Percentiles rank a stretch among this genome's conserved stretches.
These are phyloP conservation scores for Abscondita cerata DNA, from an alignment of 2,888 invertebrate genomes.

Conservation along the genomic window DNA sequence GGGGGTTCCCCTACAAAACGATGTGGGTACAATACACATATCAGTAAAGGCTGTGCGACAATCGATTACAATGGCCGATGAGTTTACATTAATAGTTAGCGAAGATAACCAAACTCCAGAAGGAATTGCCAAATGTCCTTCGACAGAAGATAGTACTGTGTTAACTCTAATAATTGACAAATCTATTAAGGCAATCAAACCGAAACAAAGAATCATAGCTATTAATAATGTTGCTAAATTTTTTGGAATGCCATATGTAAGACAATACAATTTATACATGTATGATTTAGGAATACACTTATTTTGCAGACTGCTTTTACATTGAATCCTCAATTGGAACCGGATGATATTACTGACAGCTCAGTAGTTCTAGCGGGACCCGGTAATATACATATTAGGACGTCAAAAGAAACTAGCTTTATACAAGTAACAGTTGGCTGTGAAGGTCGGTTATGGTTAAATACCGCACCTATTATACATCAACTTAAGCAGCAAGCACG, in stretches of 20 bases:
- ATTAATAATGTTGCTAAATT: slow-evolving; percentile 76
- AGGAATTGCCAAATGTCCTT: slow-evolving; percentile 46
- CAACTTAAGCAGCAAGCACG: slow-evolving; percentile 72
- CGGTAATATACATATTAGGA: slow-evolving; percentile 60
- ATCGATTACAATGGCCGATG: slow-evolving; percentile 64
- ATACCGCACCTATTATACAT: slow-evolving; percentile 70
- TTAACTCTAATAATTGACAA: slow-evolving; percentile 74
- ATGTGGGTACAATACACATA: slow-evolving; percentile 72
- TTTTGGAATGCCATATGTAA: slow-evolving; percentile 72
- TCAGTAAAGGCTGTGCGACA: slow-evolving; percentile 63
- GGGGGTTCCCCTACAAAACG: slow-evolving; percentile 74
- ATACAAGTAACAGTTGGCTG: slow-evolving; percentile 76
- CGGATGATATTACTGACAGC: slow-evolving; percentile 58
- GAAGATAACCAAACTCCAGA: slow-evolving; percentile 45
- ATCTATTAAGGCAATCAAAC: slow-evolving; percentile 67
- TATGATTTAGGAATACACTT: too few species aligned
- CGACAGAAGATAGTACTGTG: slow-evolving; percentile 57
- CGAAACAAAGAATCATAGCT: slow-evolving; percentile 70
- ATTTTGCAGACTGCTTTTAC: slow-evolving; percentile 62
- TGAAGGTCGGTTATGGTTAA: slow-evolving; percentile 72
- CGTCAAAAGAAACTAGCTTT: slow-evolving; percentile 58
- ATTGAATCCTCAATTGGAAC: slow-evolving; percentile 58
- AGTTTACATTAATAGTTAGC: slow-evolving; percentile 71
- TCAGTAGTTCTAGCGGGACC: slow-evolving; percentile 63
- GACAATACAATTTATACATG: slow-evolving; percentile 41